Conservation (phyloP, 2,113 vertebrate species). For the Rousettus leschenaultii region DNA sequence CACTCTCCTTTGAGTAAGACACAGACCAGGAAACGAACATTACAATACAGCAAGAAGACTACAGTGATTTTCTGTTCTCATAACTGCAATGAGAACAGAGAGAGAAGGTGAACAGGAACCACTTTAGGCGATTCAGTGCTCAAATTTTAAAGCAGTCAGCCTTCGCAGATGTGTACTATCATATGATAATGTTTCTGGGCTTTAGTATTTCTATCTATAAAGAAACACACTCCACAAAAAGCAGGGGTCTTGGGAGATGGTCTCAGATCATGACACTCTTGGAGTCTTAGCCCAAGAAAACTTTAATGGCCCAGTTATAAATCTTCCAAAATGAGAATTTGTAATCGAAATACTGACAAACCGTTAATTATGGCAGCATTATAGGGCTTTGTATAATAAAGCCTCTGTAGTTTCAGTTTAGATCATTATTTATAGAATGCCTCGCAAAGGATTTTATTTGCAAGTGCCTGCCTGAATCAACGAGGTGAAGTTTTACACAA, state of each 20-base stretch:
- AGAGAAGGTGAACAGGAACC: background rate
- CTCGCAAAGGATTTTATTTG: constrained; percentile 79
- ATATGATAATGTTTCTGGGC: background rate
- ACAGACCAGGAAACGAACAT: constrained; percentile 9
- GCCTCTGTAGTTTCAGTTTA: constrained; percentile 79
- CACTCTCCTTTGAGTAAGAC: background rate
- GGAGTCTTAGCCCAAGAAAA: constrained; percentile 76
- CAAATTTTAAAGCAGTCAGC: background rate
- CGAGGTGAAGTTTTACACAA: constrained; percentile 77
- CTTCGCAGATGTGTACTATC: background rate
- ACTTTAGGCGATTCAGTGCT: background rate
- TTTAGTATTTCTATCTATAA: constrained; percentile 10
- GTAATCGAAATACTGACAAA: constrained; percentile 81
- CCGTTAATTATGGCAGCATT: constrained; percentile 82
- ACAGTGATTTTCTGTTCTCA: background rate
- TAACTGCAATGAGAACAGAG: background rate
- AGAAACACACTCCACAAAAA: constrained; percentile 54
- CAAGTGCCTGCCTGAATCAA: constrained; percentile 67
- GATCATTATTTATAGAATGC: constrained; percentile 80
- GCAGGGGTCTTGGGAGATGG: constrained; percentile 37
- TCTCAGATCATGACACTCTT: constrained; percentile 64
- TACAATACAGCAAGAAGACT: background rate
- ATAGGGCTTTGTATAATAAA: constrained; percentile 79
- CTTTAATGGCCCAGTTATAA: constrained; percentile 79
- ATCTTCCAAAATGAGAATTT: constrained; percentile 81